Percentiles rank a stretch among this genome's conserved stretches.
Evolutionary conservation across 2,888 invertebrate species (phyloP).

Genomic region (Amphimallon solstitiale): DNA sequence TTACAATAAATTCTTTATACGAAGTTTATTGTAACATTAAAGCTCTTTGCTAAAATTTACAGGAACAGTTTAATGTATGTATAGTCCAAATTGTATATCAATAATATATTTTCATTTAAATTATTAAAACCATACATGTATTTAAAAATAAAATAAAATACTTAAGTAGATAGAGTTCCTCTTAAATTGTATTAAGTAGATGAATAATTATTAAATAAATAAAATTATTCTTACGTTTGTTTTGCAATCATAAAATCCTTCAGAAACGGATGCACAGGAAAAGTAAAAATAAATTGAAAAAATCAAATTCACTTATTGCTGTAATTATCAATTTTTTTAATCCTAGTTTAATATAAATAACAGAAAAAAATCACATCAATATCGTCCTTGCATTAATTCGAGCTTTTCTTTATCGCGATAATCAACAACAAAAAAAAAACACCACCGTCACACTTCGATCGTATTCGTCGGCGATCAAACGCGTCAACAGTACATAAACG

Average conservation of each 20-base stretch:
- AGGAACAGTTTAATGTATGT: no score
- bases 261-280: not conserved
- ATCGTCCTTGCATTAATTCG: constrained; percentile 23
- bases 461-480: constrained; percentile 19
- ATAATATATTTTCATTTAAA: no score
- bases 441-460: constrained; percentile 29
- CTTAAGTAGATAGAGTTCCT: no score
- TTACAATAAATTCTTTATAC: no score
- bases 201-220: not conserved
- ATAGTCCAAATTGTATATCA: no score
- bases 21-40: no score
- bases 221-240: not conserved
- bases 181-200: not conserved
- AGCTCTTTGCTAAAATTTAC: no score
- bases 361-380: not conserved
- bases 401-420: constrained; percentile 32
- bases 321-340: not conserved
- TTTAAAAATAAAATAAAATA: no score
- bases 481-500: constrained; percentile 28
- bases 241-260: not conserved
- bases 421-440: constrained; percentile 23
- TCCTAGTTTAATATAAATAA: not conserved
- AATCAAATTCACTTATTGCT: not conserved
- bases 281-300: constrained; percentile 17
- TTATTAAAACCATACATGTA: no score